Evolutionary conservation across 2,888 invertebrate species (phyloP), one percentile per base, ranked within the genome.

Genomic region (Cancer borealis): DNA sequence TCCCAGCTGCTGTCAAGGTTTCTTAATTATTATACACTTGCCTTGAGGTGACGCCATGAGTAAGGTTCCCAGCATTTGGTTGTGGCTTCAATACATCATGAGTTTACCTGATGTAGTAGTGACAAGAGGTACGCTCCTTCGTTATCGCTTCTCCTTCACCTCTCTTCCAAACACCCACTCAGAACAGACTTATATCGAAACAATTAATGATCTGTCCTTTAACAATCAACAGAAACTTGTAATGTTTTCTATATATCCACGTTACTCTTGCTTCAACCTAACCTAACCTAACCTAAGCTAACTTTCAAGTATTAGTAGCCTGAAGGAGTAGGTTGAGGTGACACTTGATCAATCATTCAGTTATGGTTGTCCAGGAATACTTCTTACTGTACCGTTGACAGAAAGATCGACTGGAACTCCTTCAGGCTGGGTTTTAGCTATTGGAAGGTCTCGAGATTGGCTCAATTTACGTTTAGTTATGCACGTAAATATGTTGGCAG

Each of bases 381-480:
- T 39, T 10, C 14, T 14, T 84, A 84, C 14, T 84, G 84, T 84
- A 39, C 39, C 12, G 84, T 12, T 84, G 39, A 84, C 39, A 84
- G 39, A 3, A 39, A 84, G 1, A 30, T 39, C 39, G 84, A 84
- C 84, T 84, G 39, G 39, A 39, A 30, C n/a, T 39, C 84, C 84
- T 14, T 39, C 14, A 84, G 84, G 84, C 17, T 39, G 84, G 30
- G 3, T 21, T n/a, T 10, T 30, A 14, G 39, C 10, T 17, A 39
- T 73, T 73, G 26, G 3, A 39, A 39, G 84, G 10, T 39, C 84
- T 39, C 84, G 39, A 84, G 84, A n/a, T 84, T 84, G 30, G 84
- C 84, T 84, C 39, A 84, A 84, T 84, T 84, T 84, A 14, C 84
- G 39, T 84, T 84, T 84, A 84, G 84, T 84, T 84, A 84, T 84